Percentiles rank a stretch among this genome's conserved stretches.
phyloP scores from a whole-genome alignment of 2,888 invertebrate species.

The Hymenopus coronatus region DNA sequence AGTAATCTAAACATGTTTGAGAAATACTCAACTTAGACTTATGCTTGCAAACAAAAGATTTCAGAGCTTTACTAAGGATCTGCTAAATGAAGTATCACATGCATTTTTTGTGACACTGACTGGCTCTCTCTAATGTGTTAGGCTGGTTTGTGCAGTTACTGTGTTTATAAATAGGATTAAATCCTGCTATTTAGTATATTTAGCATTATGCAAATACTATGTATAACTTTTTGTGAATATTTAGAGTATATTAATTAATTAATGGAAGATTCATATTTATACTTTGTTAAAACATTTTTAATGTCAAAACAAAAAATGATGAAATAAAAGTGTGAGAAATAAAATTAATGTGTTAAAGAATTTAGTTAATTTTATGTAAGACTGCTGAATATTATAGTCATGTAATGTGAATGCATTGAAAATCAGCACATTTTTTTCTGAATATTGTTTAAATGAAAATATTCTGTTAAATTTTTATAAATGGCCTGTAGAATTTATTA shows the following conservation, averaged over 20 bases:
- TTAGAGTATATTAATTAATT: not conserved
- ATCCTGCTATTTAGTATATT: not conserved
- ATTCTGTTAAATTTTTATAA: constrained; percentile 15
- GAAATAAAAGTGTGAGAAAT: not conserved
- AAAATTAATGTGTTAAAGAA: constrained; percentile 10
- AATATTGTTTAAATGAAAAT: not conserved
- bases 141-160: not conserved
- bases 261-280: constrained; percentile 7
- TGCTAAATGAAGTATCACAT: not conserved
- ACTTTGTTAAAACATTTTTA: constrained; percentile 12
- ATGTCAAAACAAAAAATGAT: not conserved
- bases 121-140: not conserved
- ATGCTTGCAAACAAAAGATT: not conserved
- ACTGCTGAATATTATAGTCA: not conserved
- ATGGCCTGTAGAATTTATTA: constrained; percentile 10
- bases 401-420: not conserved
- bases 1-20: not conserved
- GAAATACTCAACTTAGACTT: not conserved
- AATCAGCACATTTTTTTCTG: not conserved
- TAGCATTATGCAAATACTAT: not conserved
- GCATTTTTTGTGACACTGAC: not conserved
- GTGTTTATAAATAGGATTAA: not conserved
- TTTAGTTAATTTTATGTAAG: not conserved
- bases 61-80: not conserved
- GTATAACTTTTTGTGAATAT: not conserved